A percentile compares a stretch with the other conserved stretches of the same genome.
phyloP scores from a whole-genome alignment of 2,888 invertebrate genomes.

The Odontothrips loti region DNA sequence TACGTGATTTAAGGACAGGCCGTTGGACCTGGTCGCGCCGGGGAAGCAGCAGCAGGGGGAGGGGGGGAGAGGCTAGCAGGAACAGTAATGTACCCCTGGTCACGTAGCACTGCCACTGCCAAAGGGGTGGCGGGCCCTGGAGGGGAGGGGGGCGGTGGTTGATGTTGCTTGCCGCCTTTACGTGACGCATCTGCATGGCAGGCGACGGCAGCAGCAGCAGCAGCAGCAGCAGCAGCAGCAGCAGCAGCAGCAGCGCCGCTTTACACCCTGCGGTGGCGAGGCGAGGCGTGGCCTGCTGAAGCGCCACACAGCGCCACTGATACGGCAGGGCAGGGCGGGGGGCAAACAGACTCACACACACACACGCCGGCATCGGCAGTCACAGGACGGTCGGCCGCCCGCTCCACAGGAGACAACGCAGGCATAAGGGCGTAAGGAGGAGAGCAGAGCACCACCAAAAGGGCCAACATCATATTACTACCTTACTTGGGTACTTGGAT shows the following conservation, averaged over 20 bases:
- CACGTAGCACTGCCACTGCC: background rate
- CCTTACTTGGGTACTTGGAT: too few relatives aligned
- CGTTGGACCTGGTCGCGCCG: background rate
- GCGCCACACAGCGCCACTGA: too few relatives aligned
- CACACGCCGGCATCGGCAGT: too few relatives aligned
- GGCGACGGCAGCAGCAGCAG: background rate
- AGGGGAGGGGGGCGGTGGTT: background rate
- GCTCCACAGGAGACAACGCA: too few relatives aligned
- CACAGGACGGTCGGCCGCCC: too few relatives aligned
- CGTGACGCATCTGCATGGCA: conserved; percentile 20
- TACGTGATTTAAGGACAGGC: background rate
- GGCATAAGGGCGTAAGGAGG: too few relatives aligned
- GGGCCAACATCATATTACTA: too few relatives aligned
- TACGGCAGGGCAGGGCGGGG: too few relatives aligned
- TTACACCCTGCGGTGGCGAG: background rate
- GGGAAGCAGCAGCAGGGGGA: background rate
- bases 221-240: too few relatives aligned
- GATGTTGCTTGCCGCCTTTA: background rate
- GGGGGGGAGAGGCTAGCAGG: background rate
- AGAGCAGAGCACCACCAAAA: background rate
- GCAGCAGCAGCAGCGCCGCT: too few relatives aligned
- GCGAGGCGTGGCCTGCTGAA: background rate
- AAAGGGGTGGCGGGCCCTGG: background rate
- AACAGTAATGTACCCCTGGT: conserved; percentile 2
- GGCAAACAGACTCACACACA: too few relatives aligned